Evolutionary conservation across 2,888 invertebrate species (phyloP).

Genomic region (Chironomus riparius): DNA sequence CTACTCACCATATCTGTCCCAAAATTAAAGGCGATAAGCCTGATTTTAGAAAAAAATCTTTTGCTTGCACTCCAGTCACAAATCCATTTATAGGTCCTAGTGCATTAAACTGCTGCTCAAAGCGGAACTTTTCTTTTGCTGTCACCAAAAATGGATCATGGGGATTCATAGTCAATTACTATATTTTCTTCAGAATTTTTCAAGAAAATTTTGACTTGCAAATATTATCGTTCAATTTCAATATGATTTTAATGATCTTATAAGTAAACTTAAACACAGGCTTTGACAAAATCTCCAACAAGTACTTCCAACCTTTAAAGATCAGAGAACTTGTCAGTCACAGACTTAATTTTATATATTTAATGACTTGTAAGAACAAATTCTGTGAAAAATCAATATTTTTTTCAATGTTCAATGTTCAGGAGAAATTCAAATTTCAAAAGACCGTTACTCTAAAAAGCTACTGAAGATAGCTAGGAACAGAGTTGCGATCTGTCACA

Average conservation of each 20-base stretch:
- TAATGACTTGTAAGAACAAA: too few relatives aligned
- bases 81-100: conserved; percentile 79
- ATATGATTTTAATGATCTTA: not conserved
- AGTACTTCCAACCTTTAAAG: not conserved
- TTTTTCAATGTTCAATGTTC: too few relatives aligned
- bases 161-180: conserved; percentile 30
- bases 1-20: conserved; percentile 85
- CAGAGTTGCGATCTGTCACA: too few relatives aligned
- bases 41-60: conserved; percentile 85
- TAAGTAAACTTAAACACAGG: not conserved
- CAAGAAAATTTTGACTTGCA: not conserved
- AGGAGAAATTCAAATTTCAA: too few relatives aligned
- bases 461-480: too few relatives aligned
- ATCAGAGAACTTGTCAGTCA: too few relatives aligned
- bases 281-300: not conserved
- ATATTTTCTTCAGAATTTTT: not conserved
- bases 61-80: conserved; percentile 87
- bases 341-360: too few relatives aligned
- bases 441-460: too few relatives aligned
- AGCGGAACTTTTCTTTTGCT: conserved; percentile 76
- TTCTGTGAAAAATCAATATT: too few relatives aligned
- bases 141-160: conserved; percentile 82
- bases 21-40: conserved; percentile 81
- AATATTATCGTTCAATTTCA: not conserved
- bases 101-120: conserved; percentile 83